These are phyloP conservation scores for Drosophila melanica DNA, from an alignment of 1,140 invertebrate species.

Conservation along the genomic window DNA sequence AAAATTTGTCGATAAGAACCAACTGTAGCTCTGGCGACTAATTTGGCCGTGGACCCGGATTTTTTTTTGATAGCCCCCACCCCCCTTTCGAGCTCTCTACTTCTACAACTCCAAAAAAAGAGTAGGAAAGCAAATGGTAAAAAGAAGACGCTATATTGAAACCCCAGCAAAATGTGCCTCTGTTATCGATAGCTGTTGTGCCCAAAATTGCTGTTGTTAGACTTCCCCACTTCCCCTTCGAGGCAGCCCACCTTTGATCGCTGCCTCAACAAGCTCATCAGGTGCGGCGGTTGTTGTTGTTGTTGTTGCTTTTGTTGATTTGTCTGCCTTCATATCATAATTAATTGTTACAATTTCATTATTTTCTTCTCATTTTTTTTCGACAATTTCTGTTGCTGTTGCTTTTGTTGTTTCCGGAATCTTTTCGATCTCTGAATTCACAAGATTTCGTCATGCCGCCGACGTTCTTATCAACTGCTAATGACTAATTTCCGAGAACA, in stretches of 20 bases:
- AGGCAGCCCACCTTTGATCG: conserved; percentile 5
- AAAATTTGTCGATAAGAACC: conserved; percentile 34
- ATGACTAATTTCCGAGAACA: conserved; percentile 78
- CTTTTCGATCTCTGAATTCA: conserved; percentile 69
- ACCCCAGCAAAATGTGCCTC: background rate
- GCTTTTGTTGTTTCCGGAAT: conserved; percentile 52
- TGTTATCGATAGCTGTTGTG: conserved; percentile 50
- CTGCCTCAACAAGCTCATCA: conserved; percentile 13
- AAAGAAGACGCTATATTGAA: background rate
- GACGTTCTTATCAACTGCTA: conserved; percentile 57
- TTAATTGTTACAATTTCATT: conserved; percentile 81
- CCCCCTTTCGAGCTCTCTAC: background rate
- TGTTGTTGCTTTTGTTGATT: background rate
- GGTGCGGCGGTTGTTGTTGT: background rate
- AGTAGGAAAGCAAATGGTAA: background rate
- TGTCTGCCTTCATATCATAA: conserved; percentile 51
- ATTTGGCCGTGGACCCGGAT: conserved; percentile 37
- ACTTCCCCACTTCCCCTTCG: background rate
- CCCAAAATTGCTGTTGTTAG: conserved; percentile 51
- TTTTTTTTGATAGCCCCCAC: background rate
- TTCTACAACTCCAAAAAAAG: conserved; percentile 1
- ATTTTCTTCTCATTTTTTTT: conserved; percentile 35
- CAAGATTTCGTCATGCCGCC: conserved; percentile 73
- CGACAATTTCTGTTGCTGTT: conserved; percentile 30
- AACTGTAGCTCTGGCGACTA: conserved; percentile 20